Evolutionary conservation across 2,888 invertebrate genomes (phyloP).

Genomic region (Sceliomorpha sp.): DNA sequence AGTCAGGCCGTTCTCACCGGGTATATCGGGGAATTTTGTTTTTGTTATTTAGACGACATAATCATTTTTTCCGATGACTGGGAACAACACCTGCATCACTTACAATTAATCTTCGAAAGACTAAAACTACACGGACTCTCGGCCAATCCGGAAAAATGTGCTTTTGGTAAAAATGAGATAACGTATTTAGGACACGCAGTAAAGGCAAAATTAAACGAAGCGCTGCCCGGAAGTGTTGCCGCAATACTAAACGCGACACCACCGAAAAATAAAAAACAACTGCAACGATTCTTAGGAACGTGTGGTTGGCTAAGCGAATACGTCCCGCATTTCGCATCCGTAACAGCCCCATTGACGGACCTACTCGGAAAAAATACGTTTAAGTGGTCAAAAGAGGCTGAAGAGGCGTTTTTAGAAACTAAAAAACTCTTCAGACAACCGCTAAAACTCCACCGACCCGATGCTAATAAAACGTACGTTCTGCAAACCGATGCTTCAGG

Average conservation of each 20-base stretch:
- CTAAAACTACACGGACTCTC: constrained; percentile 5
- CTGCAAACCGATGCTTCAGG: constrained; percentile 1
- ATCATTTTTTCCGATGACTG: too few relatives aligned
- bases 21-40: constrained; percentile 7
- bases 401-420: background rate
- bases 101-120: constrained; percentile 8
- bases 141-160: constrained; percentile 9
- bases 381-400: background rate
- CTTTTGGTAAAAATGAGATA: background rate
- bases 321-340: background rate
- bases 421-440: background rate
- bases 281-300: constrained; percentile 6
- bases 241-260: background rate
- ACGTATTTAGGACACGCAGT: background rate
- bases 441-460: too few relatives aligned
- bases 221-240: background rate
- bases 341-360: constrained; percentile 8
- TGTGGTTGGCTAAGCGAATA: constrained; percentile 27
- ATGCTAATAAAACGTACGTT: background rate
- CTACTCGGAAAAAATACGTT: constrained; percentile 1
- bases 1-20: too few relatives aligned
- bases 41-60: too few relatives aligned
- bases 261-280: too few relatives aligned
- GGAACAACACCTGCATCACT: constrained; percentile 10
- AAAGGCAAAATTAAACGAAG: background rate